phyloP scores from a whole-genome alignment of 2,888 invertebrate genomes.

The Cephus runcator region DNA sequence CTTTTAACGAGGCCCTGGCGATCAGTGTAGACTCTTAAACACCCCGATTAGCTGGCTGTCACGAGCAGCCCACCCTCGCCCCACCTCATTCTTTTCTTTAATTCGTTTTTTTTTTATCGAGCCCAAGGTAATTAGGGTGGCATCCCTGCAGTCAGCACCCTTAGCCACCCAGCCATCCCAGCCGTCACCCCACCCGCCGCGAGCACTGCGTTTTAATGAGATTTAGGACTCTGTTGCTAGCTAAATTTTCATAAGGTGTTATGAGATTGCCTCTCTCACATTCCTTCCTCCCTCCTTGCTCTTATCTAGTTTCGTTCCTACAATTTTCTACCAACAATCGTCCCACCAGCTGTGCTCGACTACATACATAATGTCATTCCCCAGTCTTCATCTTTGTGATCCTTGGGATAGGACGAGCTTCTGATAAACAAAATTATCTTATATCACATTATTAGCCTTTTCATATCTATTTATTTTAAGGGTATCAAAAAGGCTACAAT shows the following conservation, averaged over 20 bases:
- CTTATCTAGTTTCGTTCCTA: background rate
- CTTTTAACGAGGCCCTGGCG: constrained; percentile 63
- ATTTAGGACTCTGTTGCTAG: constrained; percentile 56
- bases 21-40: constrained; percentile 66
- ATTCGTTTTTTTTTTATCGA: constrained; percentile 62
- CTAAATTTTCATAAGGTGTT: constrained; percentile 57
- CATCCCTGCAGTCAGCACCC: constrained; percentile 60
- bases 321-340: background rate
- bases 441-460: background rate
- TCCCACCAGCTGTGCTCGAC: background rate
- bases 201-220: constrained; percentile 58
- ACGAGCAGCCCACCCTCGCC: constrained; percentile 62
- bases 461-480: background rate
- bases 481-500: background rate
- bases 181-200: constrained; percentile 34
- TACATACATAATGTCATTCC: background rate
- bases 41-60: constrained; percentile 66
- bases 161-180: constrained; percentile 28
- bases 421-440: no score
- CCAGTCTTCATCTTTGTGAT: background rate
- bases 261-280: constrained; percentile 37
- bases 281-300: constrained; percentile 13
- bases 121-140: constrained; percentile 64
- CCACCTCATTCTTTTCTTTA: constrained; percentile 64
- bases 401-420: background rate